A percentile compares a stretch with the other conserved stretches of the same genome.
These are phyloP conservation scores for Phyllopteryx taeniolatus DNA, from an alignment of 2,113 vertebrate genomes.

Conservation along the genomic window DNA sequence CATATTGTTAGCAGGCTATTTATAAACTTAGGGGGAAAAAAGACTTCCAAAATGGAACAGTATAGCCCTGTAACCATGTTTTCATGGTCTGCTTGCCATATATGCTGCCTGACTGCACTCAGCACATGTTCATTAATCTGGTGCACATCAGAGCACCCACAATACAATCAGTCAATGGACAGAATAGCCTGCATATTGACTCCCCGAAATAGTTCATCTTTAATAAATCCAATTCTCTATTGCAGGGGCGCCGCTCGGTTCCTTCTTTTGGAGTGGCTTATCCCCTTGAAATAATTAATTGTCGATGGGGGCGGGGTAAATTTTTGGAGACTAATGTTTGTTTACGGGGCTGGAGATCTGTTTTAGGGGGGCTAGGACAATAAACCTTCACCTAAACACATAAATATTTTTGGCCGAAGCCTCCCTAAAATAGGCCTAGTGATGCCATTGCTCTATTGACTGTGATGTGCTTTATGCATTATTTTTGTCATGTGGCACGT, in stretches of 20 bases:
- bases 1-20: neutral
- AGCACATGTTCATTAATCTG: constrained; percentile 62
- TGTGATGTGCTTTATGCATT: constrained; percentile 31
- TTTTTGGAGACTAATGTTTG: no score
- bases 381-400: no score
- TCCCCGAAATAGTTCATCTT: constrained; percentile 40
- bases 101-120: constrained; percentile 49
- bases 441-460: neutral
- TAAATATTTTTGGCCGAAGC: no score
- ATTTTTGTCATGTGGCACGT: constrained; percentile 28
- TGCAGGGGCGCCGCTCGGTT: neutral
- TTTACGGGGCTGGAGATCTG: no score
- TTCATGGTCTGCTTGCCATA: constrained; percentile 53
- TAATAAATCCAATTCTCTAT: constrained; percentile 37
- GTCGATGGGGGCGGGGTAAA: no score
- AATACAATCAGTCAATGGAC: constrained; percentile 55
- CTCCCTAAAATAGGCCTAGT: no score
- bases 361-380: no score
- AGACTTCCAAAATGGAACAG: constrained; percentile 24
- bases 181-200: constrained; percentile 27
- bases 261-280: no score
- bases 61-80: constrained; percentile 39
- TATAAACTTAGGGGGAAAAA: neutral
- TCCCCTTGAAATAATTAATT: no score
- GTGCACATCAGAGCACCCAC: constrained; percentile 50